Evolutionary conservation across 2,113 vertebrate species (phyloP).

Genomic region (Helogale parvula): DNA sequence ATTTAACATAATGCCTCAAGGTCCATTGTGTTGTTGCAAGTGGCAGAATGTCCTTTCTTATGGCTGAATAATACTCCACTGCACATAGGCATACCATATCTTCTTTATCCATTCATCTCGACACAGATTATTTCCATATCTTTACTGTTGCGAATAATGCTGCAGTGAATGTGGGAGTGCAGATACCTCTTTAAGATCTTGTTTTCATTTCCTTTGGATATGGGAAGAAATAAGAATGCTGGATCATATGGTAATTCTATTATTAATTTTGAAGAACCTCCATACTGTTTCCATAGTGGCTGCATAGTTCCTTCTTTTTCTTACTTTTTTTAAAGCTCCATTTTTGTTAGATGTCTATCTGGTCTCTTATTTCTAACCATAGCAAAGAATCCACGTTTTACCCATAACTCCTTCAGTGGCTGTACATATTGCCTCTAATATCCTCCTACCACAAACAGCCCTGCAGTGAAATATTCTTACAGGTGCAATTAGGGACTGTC

Average conservation of each 20-base stretch:
- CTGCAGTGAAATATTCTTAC: neutral
- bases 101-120: neutral
- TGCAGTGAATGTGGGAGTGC: neutral
- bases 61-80: neutral
- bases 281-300: neutral
- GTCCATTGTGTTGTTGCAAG: neutral
- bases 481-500: neutral
- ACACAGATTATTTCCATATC: neutral
- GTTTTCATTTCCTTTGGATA: neutral
- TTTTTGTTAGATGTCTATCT: neutral
- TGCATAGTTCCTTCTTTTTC: neutral
- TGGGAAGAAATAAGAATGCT: neutral
- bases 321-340: neutral
- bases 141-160: neutral
- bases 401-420: neutral
- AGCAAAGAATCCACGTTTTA: neutral
- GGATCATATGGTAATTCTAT: neutral
- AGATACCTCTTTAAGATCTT: neutral
- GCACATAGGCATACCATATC: neutral
- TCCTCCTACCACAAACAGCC: neutral
- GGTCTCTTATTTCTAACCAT: neutral
- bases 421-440: neutral
- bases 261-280: neutral
- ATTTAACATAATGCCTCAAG: neutral
- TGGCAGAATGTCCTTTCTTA: neutral